These are phyloP conservation scores for Ellobium chinense DNA, from an alignment of 2,888 invertebrate genomes.

Conservation along the genomic window DNA sequence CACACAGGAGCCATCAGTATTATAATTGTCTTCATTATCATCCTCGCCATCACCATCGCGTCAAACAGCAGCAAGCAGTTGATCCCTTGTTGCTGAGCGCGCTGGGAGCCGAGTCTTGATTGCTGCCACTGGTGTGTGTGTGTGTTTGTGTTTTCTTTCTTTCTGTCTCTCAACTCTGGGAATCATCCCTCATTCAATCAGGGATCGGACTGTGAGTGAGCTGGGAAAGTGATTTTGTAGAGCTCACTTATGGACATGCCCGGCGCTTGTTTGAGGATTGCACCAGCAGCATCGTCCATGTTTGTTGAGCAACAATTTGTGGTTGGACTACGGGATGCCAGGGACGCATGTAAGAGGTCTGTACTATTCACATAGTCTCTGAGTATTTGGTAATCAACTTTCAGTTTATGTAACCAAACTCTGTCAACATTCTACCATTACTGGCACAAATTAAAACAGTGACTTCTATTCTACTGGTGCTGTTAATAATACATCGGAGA, in stretches of 20 bases:
- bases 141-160: conserved; percentile 5
- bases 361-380: not conserved
- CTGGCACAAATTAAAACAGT: too few species aligned
- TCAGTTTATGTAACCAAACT: too few species aligned
- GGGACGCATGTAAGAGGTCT: not conserved
- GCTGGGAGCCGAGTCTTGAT: not conserved
- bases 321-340: conserved; percentile 4
- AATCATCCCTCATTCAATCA: conserved; percentile 1
- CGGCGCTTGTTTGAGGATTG: conserved; percentile 26
- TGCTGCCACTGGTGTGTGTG: not conserved
- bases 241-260: conserved; percentile 18
- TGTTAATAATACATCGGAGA: too few species aligned
- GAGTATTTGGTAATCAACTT: not conserved
- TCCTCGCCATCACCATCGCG: not conserved
- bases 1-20: not conserved
- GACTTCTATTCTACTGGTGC: too few species aligned
- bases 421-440: too few species aligned
- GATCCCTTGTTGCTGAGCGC: too few species aligned
- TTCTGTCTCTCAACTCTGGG: too few species aligned
- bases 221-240: too few species aligned
- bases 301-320: conserved; percentile 20
- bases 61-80: too few species aligned
- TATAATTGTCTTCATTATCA: conserved; percentile 20
- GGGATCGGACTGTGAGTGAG: too few species aligned
- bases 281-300: conserved; percentile 13